Evolutionary conservation across 2,113 vertebrate genomes (phyloP).

Genomic region (Bettongia penicillata): DNA sequence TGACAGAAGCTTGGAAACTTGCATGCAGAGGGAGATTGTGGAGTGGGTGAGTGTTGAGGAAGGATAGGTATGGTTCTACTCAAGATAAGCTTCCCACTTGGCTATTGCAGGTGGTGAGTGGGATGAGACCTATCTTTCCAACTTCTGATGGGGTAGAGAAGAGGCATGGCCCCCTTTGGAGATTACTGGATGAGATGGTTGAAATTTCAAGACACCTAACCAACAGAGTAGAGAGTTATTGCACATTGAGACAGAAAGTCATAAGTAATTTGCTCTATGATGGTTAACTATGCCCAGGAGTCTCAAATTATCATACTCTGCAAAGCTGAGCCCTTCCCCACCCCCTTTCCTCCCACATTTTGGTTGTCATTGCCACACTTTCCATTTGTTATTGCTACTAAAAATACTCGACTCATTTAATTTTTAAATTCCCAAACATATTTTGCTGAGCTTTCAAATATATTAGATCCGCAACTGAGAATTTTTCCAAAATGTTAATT

Average conservation of each 20-base stretch:
- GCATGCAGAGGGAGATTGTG: not conserved
- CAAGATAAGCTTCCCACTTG: not conserved
- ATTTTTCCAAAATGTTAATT: not conserved
- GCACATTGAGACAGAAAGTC: not conserved
- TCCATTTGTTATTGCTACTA: constrained; percentile 42
- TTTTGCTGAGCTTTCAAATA: constrained; percentile 51
- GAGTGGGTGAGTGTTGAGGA: not conserved
- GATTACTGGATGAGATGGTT: not conserved
- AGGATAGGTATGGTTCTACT: not conserved
- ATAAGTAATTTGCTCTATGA: constrained; percentile 26
- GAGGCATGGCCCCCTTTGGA: not conserved
- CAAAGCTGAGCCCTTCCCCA: not conserved
- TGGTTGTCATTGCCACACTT: not conserved
- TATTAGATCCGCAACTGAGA: not conserved
- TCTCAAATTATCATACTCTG: not conserved
- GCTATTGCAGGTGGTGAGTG: not conserved
- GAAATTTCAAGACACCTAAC: not conserved
- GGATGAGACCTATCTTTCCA: not conserved
- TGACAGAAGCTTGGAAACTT: not conserved
- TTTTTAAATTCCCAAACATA: constrained; percentile 42
- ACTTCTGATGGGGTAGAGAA: not conserved
- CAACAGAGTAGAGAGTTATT: not conserved
- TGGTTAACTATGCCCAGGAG: not conserved
- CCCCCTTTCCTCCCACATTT: too few species aligned
- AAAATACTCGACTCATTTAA: constrained; percentile 45